Evolutionary conservation across 2,888 invertebrate genomes (phyloP), one percentile per base, ranked within the genome.

Genomic region (Schrankia costaestrigalis): DNA sequence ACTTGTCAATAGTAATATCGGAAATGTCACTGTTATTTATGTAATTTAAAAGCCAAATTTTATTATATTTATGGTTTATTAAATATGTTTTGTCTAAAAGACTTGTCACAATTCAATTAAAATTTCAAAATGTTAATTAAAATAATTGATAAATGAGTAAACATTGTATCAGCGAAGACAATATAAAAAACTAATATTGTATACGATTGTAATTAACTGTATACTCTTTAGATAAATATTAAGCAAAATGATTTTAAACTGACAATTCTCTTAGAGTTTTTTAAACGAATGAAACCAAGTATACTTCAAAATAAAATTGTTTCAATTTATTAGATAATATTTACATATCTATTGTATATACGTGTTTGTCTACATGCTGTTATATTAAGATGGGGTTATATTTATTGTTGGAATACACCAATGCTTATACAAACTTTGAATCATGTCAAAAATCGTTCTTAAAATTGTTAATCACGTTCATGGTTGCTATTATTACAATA

Each of bases 141-240:
- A n/a, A n/a, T n/a, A n/a, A n/a, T n/a, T n/a, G n/a, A n/a, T n/a
- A n/a, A n/a, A n/a, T n/a, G n/a, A 21, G 8, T 2, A 7, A 21
- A n/a, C n/a, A 14, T 31, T 26, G 21, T 40, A 46, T 40, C 31
- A 34, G 31, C 30, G 31, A 34, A 34, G 56, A 56, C 56, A 56
- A 55, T 55, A 56, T 49, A 55, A n/a, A n/a, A n/a, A n/a, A n/a
- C n/a, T 45, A 24, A 56, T 41, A 43, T 42, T 37, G 56, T 56
- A 56, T 56, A 56, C 56, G 56, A 56, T 58, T 37, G 59, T 44
- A 55, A 56, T 52, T 48, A 23, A 48, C 46, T 44, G 59, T 56
- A 58, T 56, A 56, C 59, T 48, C 23, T 34, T 22, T 57, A 51
- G 36, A 23, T 45, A 41, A n/a, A n/a, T 40, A 28, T 29, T 54